Evolutionary conservation across 2,797 vertebrate species (phyloP), one percentile per base, ranked within the genome.

Genomic region (Stomatorhinus walkeri): DNA sequence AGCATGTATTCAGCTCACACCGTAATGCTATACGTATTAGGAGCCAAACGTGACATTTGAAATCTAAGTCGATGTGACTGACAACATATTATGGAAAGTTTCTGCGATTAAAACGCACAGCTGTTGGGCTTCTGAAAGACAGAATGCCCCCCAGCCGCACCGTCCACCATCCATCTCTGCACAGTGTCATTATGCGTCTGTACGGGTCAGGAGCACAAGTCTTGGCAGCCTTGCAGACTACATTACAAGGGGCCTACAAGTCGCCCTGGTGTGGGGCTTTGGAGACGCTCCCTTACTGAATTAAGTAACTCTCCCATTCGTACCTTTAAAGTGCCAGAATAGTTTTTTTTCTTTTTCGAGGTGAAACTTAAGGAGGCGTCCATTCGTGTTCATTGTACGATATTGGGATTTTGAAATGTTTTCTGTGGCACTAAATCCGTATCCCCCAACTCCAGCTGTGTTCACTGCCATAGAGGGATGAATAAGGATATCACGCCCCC

Each of bases 11-110:
- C 90, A 85, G 89, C 87, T 59, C 91, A 89, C 91, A 90, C 89
- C 87, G 89, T 64, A 19, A 88, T 85, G 49, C 64, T 88, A 85
- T 24, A 91, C 84, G 84, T 85, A 46, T 76, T 59, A 64, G 10
- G 46, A 64, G 43, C 88, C 36, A 46, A 59, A 64, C 40, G 54
- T 88, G 89, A 87, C 68, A 87, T 88, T 87, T 90, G 88, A 87
- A 91, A 90, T 91, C 90, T 92, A 85, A 92, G 92, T 91, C 87
- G 40, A 36, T 90, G 90, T 88, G 92, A 93, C 92, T 72, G 89
- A 85, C 87, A 46, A 14, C 19, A 89, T 89, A 91, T 92, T 93
- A 89, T 85, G 89, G 89, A 89, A 87, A 91, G 87, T 90, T 89
- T 54, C 49, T 88, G n/a, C 81, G 43, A 52, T 64, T 40, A 56